Base-by-base conservation (phyloP, 2,888 invertebrate species). In the Stomorhina lunata region DNA sequence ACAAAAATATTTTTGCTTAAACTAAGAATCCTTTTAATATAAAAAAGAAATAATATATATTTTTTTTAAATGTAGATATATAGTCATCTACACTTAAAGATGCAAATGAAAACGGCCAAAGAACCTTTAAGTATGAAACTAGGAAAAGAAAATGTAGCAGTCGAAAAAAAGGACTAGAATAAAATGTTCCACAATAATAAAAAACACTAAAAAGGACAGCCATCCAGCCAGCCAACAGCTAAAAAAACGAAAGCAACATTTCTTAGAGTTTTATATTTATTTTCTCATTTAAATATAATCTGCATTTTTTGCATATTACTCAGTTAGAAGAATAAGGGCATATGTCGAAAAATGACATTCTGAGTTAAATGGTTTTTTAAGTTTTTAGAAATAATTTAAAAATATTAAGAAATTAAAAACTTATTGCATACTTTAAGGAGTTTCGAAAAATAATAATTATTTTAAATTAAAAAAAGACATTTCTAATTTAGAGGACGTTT, bases 21-120 rank as follows among this genome's bases (percentile, higher is more conserved):
- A 78, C 77, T 17, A 22, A 22, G 76, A 73, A 53, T 71, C 53
- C 81, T 53, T 57, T 63, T 76, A 57, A 69, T 72, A 34, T 43
- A 71, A 75, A 80, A 76, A n/a, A n/a, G n/a, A n/a, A n/a, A n/a
- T n/a, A n/a, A n/a, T n/a, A n/a, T n/a, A 79, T 57, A 55, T 55
- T 66, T 29, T 61, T 59, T 15, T 15, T 15, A 10, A 3, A 1
- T 12, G 4, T 37, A 12, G 1, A 1, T 32, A 45, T 71, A 50
- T 40, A 59, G 45, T 80, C 27, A 59, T 59, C 71, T 22, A 69
- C 55, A 79, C 71, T 76, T 61, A 57, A 68, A 75, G 15, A 59
- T 68, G 37, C 50, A 66, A 34, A 50, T 50, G 22, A 50, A 65
- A 40, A 79, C 65, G 45, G 57, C 27, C 25, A 27, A 66, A 10